These are phyloP conservation scores for Crocidura indochinensis DNA, from an alignment of 2,797 vertebrate species.

Conservation along the genomic window DNA sequence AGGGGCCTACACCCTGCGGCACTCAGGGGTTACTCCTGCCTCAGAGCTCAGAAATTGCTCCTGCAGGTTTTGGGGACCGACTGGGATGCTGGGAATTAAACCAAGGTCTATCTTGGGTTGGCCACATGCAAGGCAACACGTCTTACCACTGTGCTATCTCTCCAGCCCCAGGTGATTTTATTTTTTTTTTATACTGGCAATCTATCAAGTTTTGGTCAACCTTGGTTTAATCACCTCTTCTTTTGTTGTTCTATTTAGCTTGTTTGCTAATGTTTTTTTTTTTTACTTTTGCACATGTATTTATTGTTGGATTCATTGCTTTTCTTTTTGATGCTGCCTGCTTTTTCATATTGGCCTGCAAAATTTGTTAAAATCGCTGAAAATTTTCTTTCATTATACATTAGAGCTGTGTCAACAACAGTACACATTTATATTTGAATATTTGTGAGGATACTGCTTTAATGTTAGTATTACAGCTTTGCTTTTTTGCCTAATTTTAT, in stretches of 20 bases:
- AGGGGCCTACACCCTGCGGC: too few relatives aligned
- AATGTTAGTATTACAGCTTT: background rate
- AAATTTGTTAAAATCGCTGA: slow-evolving; percentile 41
- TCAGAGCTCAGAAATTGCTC: too few relatives aligned
- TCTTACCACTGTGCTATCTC: too few relatives aligned
- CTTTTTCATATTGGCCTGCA: background rate
- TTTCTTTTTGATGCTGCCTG: slow-evolving; percentile 11
- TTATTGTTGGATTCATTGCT: slow-evolving; percentile 10
- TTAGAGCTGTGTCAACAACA: background rate
- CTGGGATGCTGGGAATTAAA: background rate
- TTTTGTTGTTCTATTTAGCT: slow-evolving; percentile 6
- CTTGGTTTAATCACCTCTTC: slow-evolving; percentile 23
- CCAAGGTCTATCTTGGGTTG: too few relatives aligned
- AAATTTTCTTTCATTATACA: slow-evolving; percentile 41
- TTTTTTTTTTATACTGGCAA: slow-evolving; percentile 28
- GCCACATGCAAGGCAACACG: too few relatives aligned
- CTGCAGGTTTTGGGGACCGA: background rate
- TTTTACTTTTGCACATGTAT: slow-evolving; percentile 23
- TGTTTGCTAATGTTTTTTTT: slow-evolving; percentile 42
- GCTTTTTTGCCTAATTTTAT: background rate
- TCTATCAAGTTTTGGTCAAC: background rate
- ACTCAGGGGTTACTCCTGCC: too few relatives aligned
- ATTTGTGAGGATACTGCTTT: background rate
- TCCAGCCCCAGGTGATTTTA: background rate
- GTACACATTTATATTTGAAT: background rate